Evolutionary conservation across 2,113 vertebrate genomes (phyloP), one percentile per base, ranked within the genome.

Genomic region (Oriolus oriolus): DNA sequence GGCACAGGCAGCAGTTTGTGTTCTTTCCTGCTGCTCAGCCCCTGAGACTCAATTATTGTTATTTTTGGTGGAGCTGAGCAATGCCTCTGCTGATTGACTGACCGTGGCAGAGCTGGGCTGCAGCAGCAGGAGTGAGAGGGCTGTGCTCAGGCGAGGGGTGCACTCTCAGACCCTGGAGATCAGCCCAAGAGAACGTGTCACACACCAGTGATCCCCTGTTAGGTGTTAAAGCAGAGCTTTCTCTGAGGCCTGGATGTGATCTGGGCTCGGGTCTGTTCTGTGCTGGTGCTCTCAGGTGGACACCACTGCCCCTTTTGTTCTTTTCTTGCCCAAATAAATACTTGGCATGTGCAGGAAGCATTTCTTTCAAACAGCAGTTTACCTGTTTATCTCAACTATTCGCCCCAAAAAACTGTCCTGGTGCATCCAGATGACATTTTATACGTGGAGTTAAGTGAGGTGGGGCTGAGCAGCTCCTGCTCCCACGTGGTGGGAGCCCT

Each of bases 391-490:
- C 23, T 37, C 26, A 11, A 2, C 7, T 31, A 0, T 23, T 68
- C 27, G 23, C 33, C 11, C 47, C 35, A 2, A 16, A 49, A 74
- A 33, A 1, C 4, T 27, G 16, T 18, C 37, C 19, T 42, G 33
- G 2, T 31, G 13, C 4, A 2, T 15, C 37, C 8, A 42, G 39
- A 35, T 66, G 27, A 13, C 2, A 13, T 49, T 95, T 64, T 45
- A 1, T 7, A 8, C 0, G 0, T 2, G 19, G 60, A 57, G 9
- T 1, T 57, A 26, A 45, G 50, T 0, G 2, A 82, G 65, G 7
- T 27, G 27, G 4, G 27, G 63, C 61, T 74, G 59, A 60, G 75
- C 70, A 94, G 74, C 49, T 73, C 53, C 61, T 33, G 69, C 13
- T 75, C 15, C 45, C 6, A 2, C 0, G 0, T n/a, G 41, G 22